Evolutionary conservation across 2,888 invertebrate species (phyloP).

Genomic region (Lydus trimaculatus): DNA sequence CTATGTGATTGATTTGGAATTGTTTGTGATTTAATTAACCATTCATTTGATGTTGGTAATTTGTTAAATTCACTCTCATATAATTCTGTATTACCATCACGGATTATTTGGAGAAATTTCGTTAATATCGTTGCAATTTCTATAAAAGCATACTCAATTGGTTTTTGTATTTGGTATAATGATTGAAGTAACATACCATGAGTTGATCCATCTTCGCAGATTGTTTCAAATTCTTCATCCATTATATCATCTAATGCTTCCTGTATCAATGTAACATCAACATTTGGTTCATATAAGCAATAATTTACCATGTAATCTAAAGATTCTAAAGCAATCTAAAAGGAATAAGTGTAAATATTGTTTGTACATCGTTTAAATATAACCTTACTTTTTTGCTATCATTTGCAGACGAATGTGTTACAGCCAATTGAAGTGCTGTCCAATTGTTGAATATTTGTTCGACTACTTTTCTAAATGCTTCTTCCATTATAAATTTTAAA

Average conservation of each 20-base stretch:
- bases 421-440: slow-evolving; percentile 74
- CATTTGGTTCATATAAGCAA: slow-evolving; percentile 66
- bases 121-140: slow-evolving; percentile 68
- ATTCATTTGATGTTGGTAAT: slow-evolving; percentile 59
- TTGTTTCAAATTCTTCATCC: slow-evolving; percentile 77
- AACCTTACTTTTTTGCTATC: slow-evolving; percentile 69
- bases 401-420: slow-evolving; percentile 78
- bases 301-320: slow-evolving; percentile 71
- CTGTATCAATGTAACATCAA: slow-evolving; percentile 67
- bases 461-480: slow-evolving; percentile 68
- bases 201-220: slow-evolving; percentile 75
- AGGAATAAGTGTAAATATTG: slow-evolving; percentile 13
- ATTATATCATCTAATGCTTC: slow-evolving; percentile 74
- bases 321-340: slow-evolving; percentile 70
- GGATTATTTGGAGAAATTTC: slow-evolving; percentile 65
- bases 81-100: slow-evolving; percentile 65
- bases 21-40: slow-evolving; percentile 38
- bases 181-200: slow-evolving; percentile 59
- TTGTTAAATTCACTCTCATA: slow-evolving; percentile 66
- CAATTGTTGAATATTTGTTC: slow-evolving; percentile 75
- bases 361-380: neutral
- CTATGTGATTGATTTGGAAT: slow-evolving; percentile 29
- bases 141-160: slow-evolving; percentile 52
- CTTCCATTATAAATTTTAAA: slow-evolving; percentile 44
- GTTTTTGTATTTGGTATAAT: slow-evolving; percentile 1